Base-by-base conservation (phyloP, 2,113 vertebrate species). In the Platycercus adscitus region DNA sequence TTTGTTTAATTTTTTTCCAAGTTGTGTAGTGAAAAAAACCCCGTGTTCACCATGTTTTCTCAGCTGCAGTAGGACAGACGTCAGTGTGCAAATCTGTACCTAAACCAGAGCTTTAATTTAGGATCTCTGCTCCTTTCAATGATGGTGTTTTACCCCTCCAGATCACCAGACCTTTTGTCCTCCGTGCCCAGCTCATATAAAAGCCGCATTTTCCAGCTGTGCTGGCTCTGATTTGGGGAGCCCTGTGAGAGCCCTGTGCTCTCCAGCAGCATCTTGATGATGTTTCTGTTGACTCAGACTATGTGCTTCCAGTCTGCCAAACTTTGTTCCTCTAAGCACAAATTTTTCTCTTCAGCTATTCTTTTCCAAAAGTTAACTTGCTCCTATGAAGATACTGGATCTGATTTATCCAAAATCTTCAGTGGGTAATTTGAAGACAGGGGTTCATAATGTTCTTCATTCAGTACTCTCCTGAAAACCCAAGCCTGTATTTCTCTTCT, bases 231-330 rank as follows among this genome's bases (percentile, higher is more conserved):
- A 14, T 26, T 0, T 33, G 31, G n/a, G 63, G 35, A 63, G 8
- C 33, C 52, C 9, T 11, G 50, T 28, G 50, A 52, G 17, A 16
- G 29, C 4, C 37, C 71, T 21, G 64, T 35, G 50, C 65, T 43
- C 52, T 47, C 44, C 72, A 47, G 44, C 7, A 20, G 17, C 0
- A 1, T 14, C 26, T 14, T 1, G 3, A 71, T 15, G 10, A 18
- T 0, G 9, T 13, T 58, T 31, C 39, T 26, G 17, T 23, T 31
- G 44, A 50, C 64, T 46, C 3, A 0, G 39, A 7, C 39, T 47
- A 41, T 53, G 43, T 11, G 16, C 66, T 61, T 49, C 56, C 44
- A 46, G 15, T 2, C 39, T 55, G 19, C 41, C 37, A 60, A n/a
- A 60, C 44, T 56, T 29, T 8, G 24, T 15, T 44, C 31, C 13